phyloP scores from a whole-genome alignment of 2,113 vertebrate genomes.

The Ammodytes marinus region DNA sequence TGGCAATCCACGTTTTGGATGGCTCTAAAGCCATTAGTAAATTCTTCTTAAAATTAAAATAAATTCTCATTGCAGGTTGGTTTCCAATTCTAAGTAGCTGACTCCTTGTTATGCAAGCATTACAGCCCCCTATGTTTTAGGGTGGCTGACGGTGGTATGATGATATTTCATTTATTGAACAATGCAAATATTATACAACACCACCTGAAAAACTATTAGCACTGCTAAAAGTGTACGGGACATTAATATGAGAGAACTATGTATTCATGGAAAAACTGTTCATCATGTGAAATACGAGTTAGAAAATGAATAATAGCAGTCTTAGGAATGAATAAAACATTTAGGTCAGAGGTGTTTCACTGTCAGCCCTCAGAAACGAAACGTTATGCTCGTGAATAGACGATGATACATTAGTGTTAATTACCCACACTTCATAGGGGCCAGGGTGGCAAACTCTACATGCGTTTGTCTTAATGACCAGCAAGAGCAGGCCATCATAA shows the following conservation, averaged over 20 bases:
- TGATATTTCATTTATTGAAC: conserved; percentile 15
- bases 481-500: conserved; percentile 94
- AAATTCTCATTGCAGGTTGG: background rate
- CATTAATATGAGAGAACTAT: conserved; percentile 74
- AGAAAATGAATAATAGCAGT: conserved; percentile 87
- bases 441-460: conserved; percentile 91
- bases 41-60: conserved; percentile 13
- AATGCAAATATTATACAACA: conserved; percentile 48
- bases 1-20: background rate
- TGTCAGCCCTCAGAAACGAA: conserved; percentile 71
- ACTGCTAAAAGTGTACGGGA: conserved; percentile 17
- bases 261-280: conserved; percentile 82
- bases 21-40: background rate
- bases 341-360: conserved; percentile 85
- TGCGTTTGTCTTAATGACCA: conserved; percentile 90
- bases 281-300: conserved; percentile 85
- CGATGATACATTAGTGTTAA: conserved; percentile 98
- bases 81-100: conserved; percentile 3
- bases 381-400: conserved; percentile 90
- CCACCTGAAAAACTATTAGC: conserved; percentile 30
- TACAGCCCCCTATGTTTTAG: background rate
- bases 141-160: background rate
- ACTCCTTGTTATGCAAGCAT: background rate
- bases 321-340: conserved; percentile 94
- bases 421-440: conserved; percentile 93